Evolutionary conservation across 2,113 vertebrate genomes (phyloP), one percentile per base, ranked within the genome.

Genomic region (Misgurnus anguillicaudatus): DNA sequence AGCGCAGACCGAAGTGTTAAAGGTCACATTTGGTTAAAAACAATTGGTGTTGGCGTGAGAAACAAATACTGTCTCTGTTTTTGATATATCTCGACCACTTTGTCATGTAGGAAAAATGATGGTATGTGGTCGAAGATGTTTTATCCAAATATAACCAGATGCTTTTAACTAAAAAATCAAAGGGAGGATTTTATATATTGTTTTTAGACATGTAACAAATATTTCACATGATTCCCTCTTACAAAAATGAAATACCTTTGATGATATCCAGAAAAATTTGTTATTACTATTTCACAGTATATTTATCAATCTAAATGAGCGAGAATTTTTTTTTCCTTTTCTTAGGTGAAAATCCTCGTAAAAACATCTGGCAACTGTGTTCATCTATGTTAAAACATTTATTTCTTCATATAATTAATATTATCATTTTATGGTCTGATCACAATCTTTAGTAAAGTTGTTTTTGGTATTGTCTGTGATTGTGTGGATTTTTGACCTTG

Each of bases 261-360:
- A 70, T 41, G 17, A 39, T 58, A 9, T 72, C 51, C 53, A 72
- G 67, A 70, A 53, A 21, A 7, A 9, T 1, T 31, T 31, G 24
- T 31, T 31, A 57, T n/a, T 2, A 42, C 3, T 42, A 42, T 42
- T 31, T 57, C 14, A 19, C 19, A 16, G 55, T 13, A 11, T 31
- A 58, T 73, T 60, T 13, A 73, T 73, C 70, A 16, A 38, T 58
- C 55, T 73, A 73, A 73, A 73, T 60, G 70, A 19, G 19, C 24
- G 51, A n/a, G 36, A 31, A 60, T 39, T 3, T 42, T 2, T 42
- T 7, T 7, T 4, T 4, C 9, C 41, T 42, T 42, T 42, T 5
- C 5, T 9, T 42, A 9, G 6, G 5, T 42, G 9, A 42, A 42
- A 42, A 9, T 42, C n/a, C n/a, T n/a, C n/a, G n/a, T n/a, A n/a